Evolutionary conservation across 2,888 invertebrate genomes (phyloP).

Genomic region (Leptinotarsa haldemani): DNA sequence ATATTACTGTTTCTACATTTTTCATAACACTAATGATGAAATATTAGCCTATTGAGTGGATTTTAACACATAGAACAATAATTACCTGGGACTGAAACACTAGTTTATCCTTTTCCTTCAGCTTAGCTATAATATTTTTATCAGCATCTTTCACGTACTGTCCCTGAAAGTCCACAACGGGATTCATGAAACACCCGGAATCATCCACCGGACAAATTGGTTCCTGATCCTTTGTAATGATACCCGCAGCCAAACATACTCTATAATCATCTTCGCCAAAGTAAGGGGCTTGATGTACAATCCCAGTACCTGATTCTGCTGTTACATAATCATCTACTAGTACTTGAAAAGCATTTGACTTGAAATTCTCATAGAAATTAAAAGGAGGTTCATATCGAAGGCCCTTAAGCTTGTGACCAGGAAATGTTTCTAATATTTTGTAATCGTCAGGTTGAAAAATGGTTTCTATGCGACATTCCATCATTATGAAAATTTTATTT

Average conservation of each 20-base stretch:
- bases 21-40: neutral
- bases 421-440: conserved; percentile 81
- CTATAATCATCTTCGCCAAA: conserved; percentile 99
- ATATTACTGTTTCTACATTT: too few relatives aligned
- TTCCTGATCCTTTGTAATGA: conserved; percentile 89
- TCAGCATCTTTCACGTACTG: conserved; percentile 98
- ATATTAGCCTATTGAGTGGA: neutral
- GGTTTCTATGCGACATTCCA: conserved; percentile 83
- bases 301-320: conserved; percentile 89
- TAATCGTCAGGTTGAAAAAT: conserved; percentile 84
- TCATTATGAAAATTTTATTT: conserved; percentile 81
- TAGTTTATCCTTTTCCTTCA: conserved; percentile 82
- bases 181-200: conserved; percentile 85
- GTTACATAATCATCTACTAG: conserved; percentile 93
- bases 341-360: conserved; percentile 79
- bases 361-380: conserved; percentile 80
- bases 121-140: conserved; percentile 87
- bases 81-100: conserved; percentile 76
- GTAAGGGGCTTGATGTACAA: conserved; percentile 98
- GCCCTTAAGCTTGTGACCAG: conserved; percentile 83
- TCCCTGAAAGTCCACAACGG: conserved; percentile 89
- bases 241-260: conserved; percentile 78
- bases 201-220: conserved; percentile 95
- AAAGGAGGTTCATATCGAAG: conserved; percentile 84
- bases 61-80: conserved; percentile 1